These are phyloP conservation scores for Lepus timidus DNA, from an alignment of 2,113 vertebrate genomes.

Conservation along the genomic window DNA sequence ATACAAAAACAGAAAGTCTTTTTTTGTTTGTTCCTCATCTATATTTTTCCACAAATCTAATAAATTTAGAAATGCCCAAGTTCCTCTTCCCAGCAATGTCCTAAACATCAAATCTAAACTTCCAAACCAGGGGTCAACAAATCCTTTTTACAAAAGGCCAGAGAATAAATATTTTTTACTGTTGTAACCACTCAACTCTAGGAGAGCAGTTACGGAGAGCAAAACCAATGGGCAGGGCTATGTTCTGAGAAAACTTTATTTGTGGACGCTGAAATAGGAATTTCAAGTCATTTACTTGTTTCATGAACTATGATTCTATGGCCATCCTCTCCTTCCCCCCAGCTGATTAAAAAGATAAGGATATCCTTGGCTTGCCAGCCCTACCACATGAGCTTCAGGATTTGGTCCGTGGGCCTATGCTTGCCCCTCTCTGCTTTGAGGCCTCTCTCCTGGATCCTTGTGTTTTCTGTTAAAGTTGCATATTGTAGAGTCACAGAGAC, in stretches of 20 bases:
- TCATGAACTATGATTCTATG: slow-evolving; percentile 9
- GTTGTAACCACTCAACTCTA: neutral
- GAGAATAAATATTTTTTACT: neutral
- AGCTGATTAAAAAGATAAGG: neutral
- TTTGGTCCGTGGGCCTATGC: neutral
- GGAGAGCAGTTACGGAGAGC: neutral
- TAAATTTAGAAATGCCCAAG: neutral
- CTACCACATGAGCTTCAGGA: neutral
- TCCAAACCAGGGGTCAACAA: neutral
- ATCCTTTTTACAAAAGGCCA: neutral
- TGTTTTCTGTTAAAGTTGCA: neutral
- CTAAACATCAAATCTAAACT: neutral
- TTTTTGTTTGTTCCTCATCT: neutral
- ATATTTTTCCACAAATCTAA: neutral
- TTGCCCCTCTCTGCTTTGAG: neutral
- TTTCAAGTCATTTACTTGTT: neutral
- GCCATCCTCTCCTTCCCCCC: neutral
- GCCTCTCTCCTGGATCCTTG: neutral
- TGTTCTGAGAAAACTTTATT: neutral
- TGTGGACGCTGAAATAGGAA: neutral
- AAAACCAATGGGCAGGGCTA: neutral
- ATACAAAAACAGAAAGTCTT: neutral
- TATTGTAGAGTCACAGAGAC: neutral
- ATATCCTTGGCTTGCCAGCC: neutral
- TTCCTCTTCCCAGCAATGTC: neutral